Evolutionary conservation across 2,888 invertebrate species (phyloP), one percentile per base, ranked within the genome.

Genomic region (Mimachlamys varia): DNA sequence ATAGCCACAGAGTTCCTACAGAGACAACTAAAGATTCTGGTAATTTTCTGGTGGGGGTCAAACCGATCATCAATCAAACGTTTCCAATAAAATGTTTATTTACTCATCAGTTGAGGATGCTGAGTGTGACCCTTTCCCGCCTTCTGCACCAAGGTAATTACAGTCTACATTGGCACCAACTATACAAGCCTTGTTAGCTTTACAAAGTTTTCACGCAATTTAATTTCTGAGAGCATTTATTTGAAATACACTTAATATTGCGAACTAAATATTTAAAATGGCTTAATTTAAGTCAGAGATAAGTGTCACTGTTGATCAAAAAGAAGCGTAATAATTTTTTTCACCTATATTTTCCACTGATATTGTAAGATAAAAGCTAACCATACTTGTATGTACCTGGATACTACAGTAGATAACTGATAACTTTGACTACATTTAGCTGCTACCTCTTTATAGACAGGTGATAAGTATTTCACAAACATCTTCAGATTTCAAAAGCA

Each of bases 391-490:
- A 17, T n/a, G 62, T 62, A 62, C 62, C 22, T 22, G 62, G 62
- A n/a, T 22, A 62, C 62, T 10, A 62, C 62, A n/a, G n/a, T 62
- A 22, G 7, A n/a, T 17, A 62, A 22, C 19, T 22, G 62, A 62
- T 62, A 62, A 62, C 22, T 62, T 22, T n/a, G 62, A n/a, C 62
- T 62, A 62, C 62, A 62, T 62, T 62, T n/a, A 62, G 62, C 62
- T 62, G 62, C 62, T 62, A n/a, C 62, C n/a, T 62, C 62, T 62
- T 62, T 62, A 22, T n/a, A 22, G 62, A 22, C 62, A 62, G 62
- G 62, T 62, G 62, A 62, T 62, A 62, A 62, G 62, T 62, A 62
- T 62, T 62, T 62, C 0, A 44, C n/a, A 62, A 62, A 62, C 62
- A 62, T 62, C 62, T 62, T 62, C 62, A 62, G 62, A 22, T 62